A percentile compares a stretch with the other conserved stretches of the same genome.
These are phyloP conservation scores for Trichonephila inaurata DNA, from an alignment of 1,140 invertebrate species.

Conservation along the genomic window DNA sequence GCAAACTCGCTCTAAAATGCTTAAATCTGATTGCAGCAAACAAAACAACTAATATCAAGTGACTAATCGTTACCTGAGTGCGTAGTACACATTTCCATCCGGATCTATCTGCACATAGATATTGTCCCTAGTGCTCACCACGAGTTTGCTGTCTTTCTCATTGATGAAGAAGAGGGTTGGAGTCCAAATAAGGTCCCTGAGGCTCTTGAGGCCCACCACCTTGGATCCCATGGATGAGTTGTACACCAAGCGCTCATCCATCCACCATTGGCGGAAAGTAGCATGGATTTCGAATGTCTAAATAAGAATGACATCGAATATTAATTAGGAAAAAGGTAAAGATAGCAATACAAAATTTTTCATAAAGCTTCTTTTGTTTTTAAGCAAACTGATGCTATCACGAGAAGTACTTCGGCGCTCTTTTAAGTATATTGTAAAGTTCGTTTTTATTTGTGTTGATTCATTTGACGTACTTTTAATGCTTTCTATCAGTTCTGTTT, in stretches of 20 bases:
- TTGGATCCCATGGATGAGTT: slow-evolving; percentile 48
- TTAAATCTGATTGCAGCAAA: too few relatives aligned
- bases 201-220: slow-evolving; percentile 69
- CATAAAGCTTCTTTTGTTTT: too few relatives aligned
- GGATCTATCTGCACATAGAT: slow-evolving; percentile 74
- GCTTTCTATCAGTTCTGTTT: too few relatives aligned
- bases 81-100: slow-evolving; percentile 68
- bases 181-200: slow-evolving; percentile 72
- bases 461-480: too few relatives aligned
- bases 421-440: too few relatives aligned
- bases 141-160: slow-evolving; percentile 74
- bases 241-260: slow-evolving; percentile 61
- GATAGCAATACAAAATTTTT: too few relatives aligned
- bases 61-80: slow-evolving; percentile 52
- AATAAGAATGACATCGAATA: not conserved
- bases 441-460: too few relatives aligned
- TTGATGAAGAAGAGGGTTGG: slow-evolving; percentile 76
- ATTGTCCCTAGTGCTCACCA: slow-evolving; percentile 69
- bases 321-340: too few relatives aligned
- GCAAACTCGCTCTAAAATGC: too few relatives aligned
- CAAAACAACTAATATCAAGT: too few relatives aligned
- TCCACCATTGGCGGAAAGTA: slow-evolving; percentile 73
- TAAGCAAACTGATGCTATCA: too few relatives aligned
- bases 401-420: too few relatives aligned
- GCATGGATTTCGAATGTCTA: slow-evolving; percentile 75